Evolutionary conservation across 2,797 vertebrate genomes (phyloP).

Genomic region (Tenualosa thibaudeaui): DNA sequence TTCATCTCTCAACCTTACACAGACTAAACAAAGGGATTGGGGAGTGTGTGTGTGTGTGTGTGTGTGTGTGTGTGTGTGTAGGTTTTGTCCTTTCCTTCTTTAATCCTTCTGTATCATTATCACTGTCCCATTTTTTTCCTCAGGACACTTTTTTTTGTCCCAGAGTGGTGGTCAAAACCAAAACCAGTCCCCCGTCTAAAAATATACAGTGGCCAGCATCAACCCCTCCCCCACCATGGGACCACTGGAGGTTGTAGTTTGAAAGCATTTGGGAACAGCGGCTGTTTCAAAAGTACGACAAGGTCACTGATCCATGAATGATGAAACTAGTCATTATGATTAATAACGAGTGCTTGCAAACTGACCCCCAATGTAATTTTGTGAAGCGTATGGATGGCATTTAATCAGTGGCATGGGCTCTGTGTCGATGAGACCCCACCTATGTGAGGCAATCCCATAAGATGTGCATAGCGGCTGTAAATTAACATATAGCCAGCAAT

Average conservation of each 20-base stretch:
- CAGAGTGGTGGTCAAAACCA: background rate
- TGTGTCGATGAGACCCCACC: background rate
- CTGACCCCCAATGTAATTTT: background rate
- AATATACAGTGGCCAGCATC: background rate
- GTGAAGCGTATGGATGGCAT: background rate
- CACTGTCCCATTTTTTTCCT: constrained; percentile 1
- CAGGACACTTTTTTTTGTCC: background rate
- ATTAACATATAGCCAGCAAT: background rate
- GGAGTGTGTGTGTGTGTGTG: background rate
- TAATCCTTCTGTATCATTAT: constrained; percentile 20
- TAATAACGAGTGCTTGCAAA: background rate
- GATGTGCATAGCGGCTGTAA: background rate
- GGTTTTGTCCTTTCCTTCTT: background rate
- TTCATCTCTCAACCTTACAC: constrained; percentile 4
- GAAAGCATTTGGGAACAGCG: background rate
- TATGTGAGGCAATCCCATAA: background rate
- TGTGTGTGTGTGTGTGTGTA: background rate
- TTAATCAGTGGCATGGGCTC: constrained; percentile 6
- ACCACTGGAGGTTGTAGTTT: background rate
- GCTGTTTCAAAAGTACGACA: background rate
- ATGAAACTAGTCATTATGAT: background rate
- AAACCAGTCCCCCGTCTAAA: background rate
- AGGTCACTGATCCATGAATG: background rate
- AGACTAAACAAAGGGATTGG: constrained; percentile 11
- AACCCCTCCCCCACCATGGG: background rate